phyloP scores from a whole-genome alignment of 2,113 vertebrate species.

The Epinephelus fuscoguttatus region DNA sequence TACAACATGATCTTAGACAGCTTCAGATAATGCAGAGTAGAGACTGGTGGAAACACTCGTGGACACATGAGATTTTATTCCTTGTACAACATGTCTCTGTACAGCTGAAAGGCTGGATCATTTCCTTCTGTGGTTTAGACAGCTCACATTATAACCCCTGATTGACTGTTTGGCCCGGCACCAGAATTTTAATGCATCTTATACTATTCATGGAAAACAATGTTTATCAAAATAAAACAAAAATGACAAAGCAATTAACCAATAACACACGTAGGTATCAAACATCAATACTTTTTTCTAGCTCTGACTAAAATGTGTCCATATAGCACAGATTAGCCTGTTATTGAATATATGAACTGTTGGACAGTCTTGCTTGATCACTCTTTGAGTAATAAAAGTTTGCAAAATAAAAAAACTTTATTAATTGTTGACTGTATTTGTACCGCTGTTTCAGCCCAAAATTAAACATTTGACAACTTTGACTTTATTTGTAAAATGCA shows the following conservation, averaged over 20 bases:
- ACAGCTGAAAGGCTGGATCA: not conserved
- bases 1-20: not conserved
- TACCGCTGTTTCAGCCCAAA: not conserved
- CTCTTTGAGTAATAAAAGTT: too few relatives aligned
- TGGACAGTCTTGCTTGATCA: not conserved
- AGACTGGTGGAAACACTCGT: not conserved
- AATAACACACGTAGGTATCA: too few relatives aligned
- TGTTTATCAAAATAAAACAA: not conserved
- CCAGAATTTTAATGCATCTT: not conserved
- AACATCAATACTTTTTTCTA: too few relatives aligned
- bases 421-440: not conserved
- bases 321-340: not conserved
- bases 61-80: not conserved
- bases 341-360: not conserved
- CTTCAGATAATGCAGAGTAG: not conserved
- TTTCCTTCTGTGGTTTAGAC: not conserved
- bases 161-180: not conserved
- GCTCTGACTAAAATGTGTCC: too few relatives aligned
- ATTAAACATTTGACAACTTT: not conserved
- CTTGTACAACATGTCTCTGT: not conserved
- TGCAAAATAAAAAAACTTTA: not conserved
- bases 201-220: not conserved
- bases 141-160: not conserved
- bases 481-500: not conserved
- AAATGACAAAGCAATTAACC: not conserved